phyloP scores from a whole-genome alignment of 2,113 vertebrate genomes.

The Butorides virescens region DNA sequence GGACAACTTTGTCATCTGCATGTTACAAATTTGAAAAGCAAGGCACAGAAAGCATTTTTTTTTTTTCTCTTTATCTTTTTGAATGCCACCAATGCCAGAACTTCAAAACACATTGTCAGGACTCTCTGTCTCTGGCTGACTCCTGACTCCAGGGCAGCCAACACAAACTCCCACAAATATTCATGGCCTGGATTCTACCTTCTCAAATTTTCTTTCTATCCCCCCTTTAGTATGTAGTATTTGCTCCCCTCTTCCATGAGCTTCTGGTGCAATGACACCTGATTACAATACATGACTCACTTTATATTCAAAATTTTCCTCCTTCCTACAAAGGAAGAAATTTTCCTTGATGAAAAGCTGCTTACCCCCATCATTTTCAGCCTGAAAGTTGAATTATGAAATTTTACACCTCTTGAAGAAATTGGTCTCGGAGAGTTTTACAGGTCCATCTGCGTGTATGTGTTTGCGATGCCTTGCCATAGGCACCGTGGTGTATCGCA shows the following conservation, averaged over 20 bases:
- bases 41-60: not conserved
- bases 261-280: not conserved
- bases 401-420: not conserved
- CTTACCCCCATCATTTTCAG: not conserved
- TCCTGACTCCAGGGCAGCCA: not conserved
- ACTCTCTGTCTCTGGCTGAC: not conserved
- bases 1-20: not conserved
- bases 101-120: not conserved
- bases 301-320: not conserved
- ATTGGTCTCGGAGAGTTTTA: not conserved
- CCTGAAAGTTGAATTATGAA: not conserved
- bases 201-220: not conserved
- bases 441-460: not conserved
- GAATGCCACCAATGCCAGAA: not conserved
- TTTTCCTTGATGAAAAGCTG: not conserved
- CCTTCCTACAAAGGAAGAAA: not conserved
- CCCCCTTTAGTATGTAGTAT: not conserved
- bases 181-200: not conserved
- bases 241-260: not conserved
- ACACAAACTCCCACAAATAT: not conserved
- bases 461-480: not conserved
- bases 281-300: not conserved
- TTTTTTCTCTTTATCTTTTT: not conserved
- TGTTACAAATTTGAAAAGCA: not conserved
- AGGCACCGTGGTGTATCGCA: not conserved